A percentile compares a stretch with the other conserved stretches of the same genome.
These are phyloP conservation scores for Acrobeloides nanus DNA, from an alignment of 2,888 invertebrate genomes.

Conservation along the genomic window DNA sequence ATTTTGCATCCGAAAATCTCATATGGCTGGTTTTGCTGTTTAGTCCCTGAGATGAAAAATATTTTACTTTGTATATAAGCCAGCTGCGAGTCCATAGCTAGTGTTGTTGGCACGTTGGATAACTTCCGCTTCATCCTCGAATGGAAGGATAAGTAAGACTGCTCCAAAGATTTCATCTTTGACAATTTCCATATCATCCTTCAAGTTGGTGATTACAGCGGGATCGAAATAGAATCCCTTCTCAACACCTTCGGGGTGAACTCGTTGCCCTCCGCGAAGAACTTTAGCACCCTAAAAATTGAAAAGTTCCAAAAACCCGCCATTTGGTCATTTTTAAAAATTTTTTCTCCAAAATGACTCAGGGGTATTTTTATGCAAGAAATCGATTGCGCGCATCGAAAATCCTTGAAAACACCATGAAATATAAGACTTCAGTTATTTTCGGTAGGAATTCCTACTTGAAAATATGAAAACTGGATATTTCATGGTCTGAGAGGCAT, in stretches of 20 bases:
- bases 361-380: too few relatives aligned
- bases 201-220: slow-evolving; percentile 54
- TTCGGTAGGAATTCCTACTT: too few relatives aligned
- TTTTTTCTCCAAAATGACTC: too few relatives aligned
- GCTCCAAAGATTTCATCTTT: slow-evolving; percentile 61
- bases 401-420: too few relatives aligned
- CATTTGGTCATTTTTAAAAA: too few relatives aligned
- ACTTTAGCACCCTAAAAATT: slow-evolving; percentile 57
- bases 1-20: too few relatives aligned
- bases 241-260: slow-evolving; percentile 51
- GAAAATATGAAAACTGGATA: too few relatives aligned
- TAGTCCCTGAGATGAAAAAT: neutral
- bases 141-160: slow-evolving; percentile 58
- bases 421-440: too few relatives aligned
- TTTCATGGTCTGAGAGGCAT: too few relatives aligned
- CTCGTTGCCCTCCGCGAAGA: slow-evolving; percentile 58
- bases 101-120: slow-evolving; percentile 59
- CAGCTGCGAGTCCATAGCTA: slow-evolving; percentile 60
- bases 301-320: too few relatives aligned
- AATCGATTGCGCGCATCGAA: too few relatives aligned
- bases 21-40: neutral
- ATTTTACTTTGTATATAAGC: slow-evolving; percentile 59
- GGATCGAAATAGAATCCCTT: slow-evolving; percentile 59
- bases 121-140: slow-evolving; percentile 60
- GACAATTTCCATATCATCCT: slow-evolving; percentile 58